Evolutionary conservation across 2,888 invertebrate species (phyloP).

Genomic region (Agriopis aurantiaria): DNA sequence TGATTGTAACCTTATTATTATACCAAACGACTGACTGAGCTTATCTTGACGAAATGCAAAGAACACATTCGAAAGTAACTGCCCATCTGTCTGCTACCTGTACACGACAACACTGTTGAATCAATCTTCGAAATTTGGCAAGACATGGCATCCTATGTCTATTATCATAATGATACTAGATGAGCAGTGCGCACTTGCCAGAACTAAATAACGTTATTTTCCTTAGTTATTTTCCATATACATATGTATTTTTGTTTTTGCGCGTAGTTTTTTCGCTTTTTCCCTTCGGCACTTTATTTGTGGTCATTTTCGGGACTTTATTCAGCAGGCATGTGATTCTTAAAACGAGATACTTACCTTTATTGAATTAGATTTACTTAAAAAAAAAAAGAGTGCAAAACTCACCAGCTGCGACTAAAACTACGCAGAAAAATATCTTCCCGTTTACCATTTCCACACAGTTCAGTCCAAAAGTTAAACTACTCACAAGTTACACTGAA

Average conservation of each 20-base stretch:
- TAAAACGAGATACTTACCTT: neutral
- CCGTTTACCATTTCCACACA: conserved; percentile 81
- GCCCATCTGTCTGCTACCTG: neutral
- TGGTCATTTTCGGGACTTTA: neutral
- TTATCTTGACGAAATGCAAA: neutral
- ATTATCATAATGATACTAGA: neutral
- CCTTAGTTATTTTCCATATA: too few species aligned
- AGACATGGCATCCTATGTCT: neutral
- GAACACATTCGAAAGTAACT: neutral
- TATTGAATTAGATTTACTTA: neutral
- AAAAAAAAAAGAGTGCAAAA: conserved; percentile 46
- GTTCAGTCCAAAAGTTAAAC: conserved; percentile 57
- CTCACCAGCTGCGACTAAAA: conserved; percentile 79
- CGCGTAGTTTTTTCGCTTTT: neutral
- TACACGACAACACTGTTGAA: neutral
- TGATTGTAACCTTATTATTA: too few species aligned
- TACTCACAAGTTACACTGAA: conserved; percentile 34
- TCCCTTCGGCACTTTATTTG: neutral
- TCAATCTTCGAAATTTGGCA: neutral
- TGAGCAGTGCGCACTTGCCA: conserved; percentile 3
- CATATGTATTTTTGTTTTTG: conserved; percentile 1
- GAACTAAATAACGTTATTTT: neutral
- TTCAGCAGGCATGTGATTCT: neutral
- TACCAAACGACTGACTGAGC: neutral
- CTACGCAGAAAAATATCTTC: conserved; percentile 72